These are phyloP conservation scores for Agelaius phoeniceus DNA, from an alignment of 2,113 vertebrate genomes.

Conservation along the genomic window DNA sequence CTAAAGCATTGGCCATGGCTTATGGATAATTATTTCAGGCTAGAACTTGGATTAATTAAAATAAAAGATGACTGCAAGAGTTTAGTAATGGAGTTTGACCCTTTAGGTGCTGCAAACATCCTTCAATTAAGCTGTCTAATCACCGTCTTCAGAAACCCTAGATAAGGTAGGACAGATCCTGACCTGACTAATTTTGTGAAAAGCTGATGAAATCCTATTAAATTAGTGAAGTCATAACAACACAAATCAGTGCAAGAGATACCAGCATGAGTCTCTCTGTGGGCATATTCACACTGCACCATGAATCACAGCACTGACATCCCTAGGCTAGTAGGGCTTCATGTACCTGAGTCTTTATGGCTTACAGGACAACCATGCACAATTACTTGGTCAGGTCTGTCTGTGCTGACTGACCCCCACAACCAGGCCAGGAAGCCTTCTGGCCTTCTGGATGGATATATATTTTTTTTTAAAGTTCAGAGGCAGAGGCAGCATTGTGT, in stretches of 20 bases:
- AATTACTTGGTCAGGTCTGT: not conserved
- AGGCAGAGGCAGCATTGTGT: not conserved
- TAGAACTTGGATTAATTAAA: conserved; percentile 1
- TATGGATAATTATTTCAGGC: not conserved
- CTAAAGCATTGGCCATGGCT: not conserved
- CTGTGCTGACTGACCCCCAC: not conserved
- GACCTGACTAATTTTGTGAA: not conserved
- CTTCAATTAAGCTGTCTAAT: conserved; percentile 4
- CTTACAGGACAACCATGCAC: not conserved
- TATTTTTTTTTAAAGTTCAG: not conserved
- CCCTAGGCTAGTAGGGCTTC: not conserved
- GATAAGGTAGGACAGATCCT: not conserved
- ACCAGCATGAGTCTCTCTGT: not conserved
- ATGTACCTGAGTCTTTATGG: not conserved
- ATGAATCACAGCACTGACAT: not conserved
- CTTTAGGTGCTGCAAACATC: not conserved
- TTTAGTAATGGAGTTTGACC: not conserved
- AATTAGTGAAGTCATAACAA: not conserved
- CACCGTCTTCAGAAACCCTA: not conserved
- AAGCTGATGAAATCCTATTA: not conserved
- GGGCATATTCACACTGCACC: not conserved
- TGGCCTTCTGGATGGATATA: not conserved
- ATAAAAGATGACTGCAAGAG: not conserved
- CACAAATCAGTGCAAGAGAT: not conserved
- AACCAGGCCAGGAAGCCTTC: not conserved